Percentiles rank a stretch among this genome's conserved stretches.
Evolutionary conservation across 2,888 invertebrate species (phyloP).

Genomic region (Heliconius charithonia): DNA sequence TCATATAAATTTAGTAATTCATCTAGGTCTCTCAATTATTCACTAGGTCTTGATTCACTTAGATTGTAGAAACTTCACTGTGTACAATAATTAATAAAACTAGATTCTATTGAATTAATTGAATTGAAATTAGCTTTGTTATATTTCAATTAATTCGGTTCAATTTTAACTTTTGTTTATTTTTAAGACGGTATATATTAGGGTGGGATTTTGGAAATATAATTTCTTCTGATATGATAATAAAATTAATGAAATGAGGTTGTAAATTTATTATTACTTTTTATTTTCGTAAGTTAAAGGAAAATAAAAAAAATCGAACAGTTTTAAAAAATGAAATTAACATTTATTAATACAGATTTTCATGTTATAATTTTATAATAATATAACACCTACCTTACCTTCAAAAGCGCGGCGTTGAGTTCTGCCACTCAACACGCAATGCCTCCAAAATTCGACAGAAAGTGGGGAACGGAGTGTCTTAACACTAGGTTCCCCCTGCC

Average conservation of each 20-base stretch:
- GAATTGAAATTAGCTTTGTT: slow-evolving; percentile 2
- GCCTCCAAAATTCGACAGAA: too few relatives aligned
- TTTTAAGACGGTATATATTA: background rate
- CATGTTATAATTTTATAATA: background rate
- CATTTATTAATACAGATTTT: background rate
- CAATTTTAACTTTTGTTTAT: background rate
- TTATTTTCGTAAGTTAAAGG: background rate
- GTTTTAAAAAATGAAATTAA: background rate
- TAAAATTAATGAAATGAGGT: background rate
- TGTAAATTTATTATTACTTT: background rate
- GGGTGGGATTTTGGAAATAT: background rate
- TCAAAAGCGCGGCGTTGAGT: too few relatives aligned
- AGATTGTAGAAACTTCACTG: background rate
- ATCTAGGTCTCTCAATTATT: slow-evolving; percentile 6
- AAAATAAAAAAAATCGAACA: too few relatives aligned
- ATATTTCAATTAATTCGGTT: slow-evolving; percentile 7
- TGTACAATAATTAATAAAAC: slow-evolving; percentile 2
- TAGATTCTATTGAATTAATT: background rate
- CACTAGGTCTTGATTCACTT: background rate
- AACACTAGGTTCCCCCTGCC: too few relatives aligned
- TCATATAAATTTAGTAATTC: background rate
- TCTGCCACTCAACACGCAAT: too few relatives aligned
- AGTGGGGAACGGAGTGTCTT: too few relatives aligned
- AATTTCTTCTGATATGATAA: background rate
- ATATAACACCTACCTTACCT: too few relatives aligned